Base-by-base conservation (phyloP, 2,113 vertebrate genomes). In the Silurus meridionalis region DNA sequence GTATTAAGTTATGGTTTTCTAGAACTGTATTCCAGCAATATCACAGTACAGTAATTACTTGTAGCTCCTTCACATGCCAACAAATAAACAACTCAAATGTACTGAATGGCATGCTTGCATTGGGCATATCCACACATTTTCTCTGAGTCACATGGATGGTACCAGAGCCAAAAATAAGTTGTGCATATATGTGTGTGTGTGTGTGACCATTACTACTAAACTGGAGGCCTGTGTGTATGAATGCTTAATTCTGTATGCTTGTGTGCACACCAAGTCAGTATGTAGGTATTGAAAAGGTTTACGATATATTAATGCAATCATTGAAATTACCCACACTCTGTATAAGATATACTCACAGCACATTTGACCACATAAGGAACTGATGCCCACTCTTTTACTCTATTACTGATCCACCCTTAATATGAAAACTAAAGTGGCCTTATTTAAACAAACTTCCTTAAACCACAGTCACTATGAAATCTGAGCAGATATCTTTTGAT, bases 141-240 rank as follows among this genome's bases (percentile, higher is more conserved):
- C 50, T 53, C 6, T 84, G 83, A 61, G 63, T 71, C 21, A 46
- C 6, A 15, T 48, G 25, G 2, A 37, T 37, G 2, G 53, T 19
- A 58, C 53, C 15, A 52, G n/a, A 37, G 19, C 55, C 58, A 83
- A 55, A 74, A 83, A 75, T 55, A 52, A 50, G 19, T 52, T 10
- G 13, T 57, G 28, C 15, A 85, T 78, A 64, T 5, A 7, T 23
- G 7, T 69, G 21, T 79, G 25, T 77, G 72, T 48, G 48, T 83
- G 55, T 61, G 64, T 80, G 17, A 84, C 21, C 60, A 64, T 55
- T 28, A 21, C 8, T 82, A 37, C n/a, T 21, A 15, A 80, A 55
- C 53, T 21, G 19, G 15, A 69, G 71, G 37, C 78, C 61, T 85
- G 19, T 83, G 53, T 83, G 53, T 14, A 83, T 60, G 82, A 37